A percentile compares a stretch with the other conserved stretches of the same genome.
These are phyloP conservation scores for Liopterus haemorrhoidalis DNA, from an alignment of 2,888 invertebrate species.

Conservation along the genomic window DNA sequence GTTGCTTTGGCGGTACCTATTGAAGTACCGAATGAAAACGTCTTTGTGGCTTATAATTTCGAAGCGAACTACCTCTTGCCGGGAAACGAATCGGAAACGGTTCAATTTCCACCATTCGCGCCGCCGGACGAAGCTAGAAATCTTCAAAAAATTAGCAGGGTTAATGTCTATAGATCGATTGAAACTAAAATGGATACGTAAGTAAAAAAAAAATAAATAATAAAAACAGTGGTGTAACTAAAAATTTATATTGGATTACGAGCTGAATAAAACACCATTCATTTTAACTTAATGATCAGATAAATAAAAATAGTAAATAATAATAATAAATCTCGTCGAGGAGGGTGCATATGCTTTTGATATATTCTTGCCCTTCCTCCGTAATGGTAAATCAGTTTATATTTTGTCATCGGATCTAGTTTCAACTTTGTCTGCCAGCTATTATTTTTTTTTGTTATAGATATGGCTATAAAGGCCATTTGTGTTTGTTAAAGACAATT, in stretches of 20 bases:
- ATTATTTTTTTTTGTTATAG: constrained; percentile 30
- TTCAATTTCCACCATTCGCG: constrained; percentile 37
- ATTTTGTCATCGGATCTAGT: neutral
- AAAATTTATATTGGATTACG: no score
- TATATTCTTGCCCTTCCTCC: no score
- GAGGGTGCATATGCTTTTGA: no score
- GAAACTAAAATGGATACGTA: constrained; percentile 28
- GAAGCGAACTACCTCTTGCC: constrained; percentile 63
- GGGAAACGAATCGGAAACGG: constrained; percentile 46
- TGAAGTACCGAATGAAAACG: constrained; percentile 60
- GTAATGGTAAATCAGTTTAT: no score
- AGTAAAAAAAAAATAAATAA: no score
- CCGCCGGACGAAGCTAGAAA: constrained; percentile 30
- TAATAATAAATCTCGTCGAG: no score
- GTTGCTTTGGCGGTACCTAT: constrained; percentile 66
- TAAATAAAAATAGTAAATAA: no score
- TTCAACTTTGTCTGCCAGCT: neutral
- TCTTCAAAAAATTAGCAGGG: constrained; percentile 12
- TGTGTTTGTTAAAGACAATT: constrained; percentile 41
- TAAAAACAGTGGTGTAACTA: no score
- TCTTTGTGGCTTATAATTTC: constrained; percentile 69
- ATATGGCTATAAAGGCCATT: constrained; percentile 38
- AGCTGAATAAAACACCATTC: constrained; percentile 1
- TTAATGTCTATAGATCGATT: constrained; percentile 13
- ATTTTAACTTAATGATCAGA: no score